Evolutionary conservation across 2,113 vertebrate species (phyloP).

Genomic region (Gobius niger): DNA sequence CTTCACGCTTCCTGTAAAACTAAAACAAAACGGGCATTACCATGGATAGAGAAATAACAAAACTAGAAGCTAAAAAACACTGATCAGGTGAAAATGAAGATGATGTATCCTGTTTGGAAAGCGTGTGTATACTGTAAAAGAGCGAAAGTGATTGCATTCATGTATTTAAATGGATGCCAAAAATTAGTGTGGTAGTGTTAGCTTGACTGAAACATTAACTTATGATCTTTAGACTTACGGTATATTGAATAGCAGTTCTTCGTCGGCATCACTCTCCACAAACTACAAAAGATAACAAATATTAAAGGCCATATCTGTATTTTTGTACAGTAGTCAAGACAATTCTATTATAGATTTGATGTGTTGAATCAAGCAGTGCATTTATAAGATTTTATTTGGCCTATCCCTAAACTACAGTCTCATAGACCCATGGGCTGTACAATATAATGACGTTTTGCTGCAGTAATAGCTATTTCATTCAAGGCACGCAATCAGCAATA

Average conservation of each 20-base stretch:
- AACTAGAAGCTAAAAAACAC: not conserved
- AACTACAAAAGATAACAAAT: constrained; percentile 72
- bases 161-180: not conserved
- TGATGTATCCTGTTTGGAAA: not conserved
- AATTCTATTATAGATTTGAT: no score
- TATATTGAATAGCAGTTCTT: constrained; percentile 96
- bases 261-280: constrained; percentile 94
- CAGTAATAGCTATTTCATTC: no score
- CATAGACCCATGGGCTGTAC: no score
- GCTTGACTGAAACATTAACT: no score
- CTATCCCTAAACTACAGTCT: no score
- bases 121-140: not conserved
- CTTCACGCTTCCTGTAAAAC: constrained; percentile 94
- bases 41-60: not conserved
- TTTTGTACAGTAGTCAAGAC: no score
- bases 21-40: constrained; percentile 63
- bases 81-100: constrained; percentile 4
- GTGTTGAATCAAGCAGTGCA: no score
- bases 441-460: no score
- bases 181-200: not conserved
- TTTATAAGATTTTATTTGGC: no score
- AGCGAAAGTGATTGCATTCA: not conserved
- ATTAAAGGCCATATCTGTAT: not conserved
- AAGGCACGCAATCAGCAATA: no score
- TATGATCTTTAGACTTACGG: constrained; percentile 81